phyloP scores from a whole-genome alignment of 2,888 invertebrate genomes.

The Zonitis immaculata region DNA sequence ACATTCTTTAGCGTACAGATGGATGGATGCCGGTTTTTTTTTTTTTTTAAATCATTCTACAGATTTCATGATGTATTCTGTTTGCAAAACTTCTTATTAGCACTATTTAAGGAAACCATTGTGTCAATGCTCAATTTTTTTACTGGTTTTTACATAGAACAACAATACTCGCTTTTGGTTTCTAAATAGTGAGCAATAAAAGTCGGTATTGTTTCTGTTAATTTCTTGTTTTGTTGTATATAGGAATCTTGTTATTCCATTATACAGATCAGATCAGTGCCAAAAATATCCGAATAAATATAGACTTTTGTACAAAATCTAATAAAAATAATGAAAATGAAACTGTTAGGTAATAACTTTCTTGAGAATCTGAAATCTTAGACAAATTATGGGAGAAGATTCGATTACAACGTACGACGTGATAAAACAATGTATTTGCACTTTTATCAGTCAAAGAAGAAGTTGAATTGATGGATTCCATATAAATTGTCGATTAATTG shows the following conservation, averaged over 20 bases:
- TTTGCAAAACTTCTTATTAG: constrained; percentile 41
- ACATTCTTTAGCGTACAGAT: constrained; percentile 37
- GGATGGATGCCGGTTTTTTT: constrained; percentile 39
- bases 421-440: too few relatives aligned
- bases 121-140: constrained; percentile 40
- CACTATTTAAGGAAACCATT: constrained; percentile 44
- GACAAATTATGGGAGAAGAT: too few relatives aligned
- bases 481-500: too few relatives aligned
- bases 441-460: too few relatives aligned
- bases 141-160: constrained; percentile 31
- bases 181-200: constrained; percentile 38
- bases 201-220: constrained; percentile 13
- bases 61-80: constrained; percentile 44
- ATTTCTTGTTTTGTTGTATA: constrained; percentile 1
- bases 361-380: too few relatives aligned
- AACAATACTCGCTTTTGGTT: constrained; percentile 35
- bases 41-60: constrained; percentile 34
- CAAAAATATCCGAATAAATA: too few relatives aligned
- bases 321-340: too few relatives aligned
- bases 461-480: too few relatives aligned
- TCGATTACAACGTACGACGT: too few relatives aligned
- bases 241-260: background rate
- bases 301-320: too few relatives aligned
- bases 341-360: too few relatives aligned
- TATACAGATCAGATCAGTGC: background rate